phyloP scores from a whole-genome alignment of 2,113 vertebrate genomes.

The Crotalus viridis region DNA sequence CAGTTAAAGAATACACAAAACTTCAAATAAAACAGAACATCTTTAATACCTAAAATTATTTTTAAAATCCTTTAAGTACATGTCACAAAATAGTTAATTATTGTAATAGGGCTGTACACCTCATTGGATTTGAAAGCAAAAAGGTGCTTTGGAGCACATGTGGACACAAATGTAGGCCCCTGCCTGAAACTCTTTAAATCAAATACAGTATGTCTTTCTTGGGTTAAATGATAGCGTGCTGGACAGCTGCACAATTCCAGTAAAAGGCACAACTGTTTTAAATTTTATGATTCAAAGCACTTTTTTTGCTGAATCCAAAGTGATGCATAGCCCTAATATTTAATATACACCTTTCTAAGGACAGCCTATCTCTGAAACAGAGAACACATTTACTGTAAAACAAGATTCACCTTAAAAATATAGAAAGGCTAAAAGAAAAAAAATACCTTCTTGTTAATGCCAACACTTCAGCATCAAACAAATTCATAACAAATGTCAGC shows the following conservation, averaged over 20 bases:
- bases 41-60: neutral
- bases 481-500: slow-evolving; percentile 79
- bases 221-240: neutral
- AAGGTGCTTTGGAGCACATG: neutral
- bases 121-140: neutral
- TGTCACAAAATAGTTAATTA: neutral
- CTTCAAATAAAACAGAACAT: neutral
- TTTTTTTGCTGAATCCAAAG: neutral
- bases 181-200: neutral
- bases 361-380: neutral
- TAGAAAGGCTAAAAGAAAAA: neutral
- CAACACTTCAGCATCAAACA: slow-evolving; percentile 85
- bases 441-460: slow-evolving; percentile 77
- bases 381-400: neutral
- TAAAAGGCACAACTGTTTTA: neutral
- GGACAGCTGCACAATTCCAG: neutral
- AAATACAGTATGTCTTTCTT: neutral
- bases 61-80: neutral
- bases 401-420: neutral
- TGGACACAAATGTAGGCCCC: neutral
- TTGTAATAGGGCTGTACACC: neutral
- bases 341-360: neutral
- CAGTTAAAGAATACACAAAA: neutral
- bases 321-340: neutral
- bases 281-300: no score